Evolutionary conservation across 2,888 invertebrate genomes (phyloP).

Genomic region (Aleiodes alternator): DNA sequence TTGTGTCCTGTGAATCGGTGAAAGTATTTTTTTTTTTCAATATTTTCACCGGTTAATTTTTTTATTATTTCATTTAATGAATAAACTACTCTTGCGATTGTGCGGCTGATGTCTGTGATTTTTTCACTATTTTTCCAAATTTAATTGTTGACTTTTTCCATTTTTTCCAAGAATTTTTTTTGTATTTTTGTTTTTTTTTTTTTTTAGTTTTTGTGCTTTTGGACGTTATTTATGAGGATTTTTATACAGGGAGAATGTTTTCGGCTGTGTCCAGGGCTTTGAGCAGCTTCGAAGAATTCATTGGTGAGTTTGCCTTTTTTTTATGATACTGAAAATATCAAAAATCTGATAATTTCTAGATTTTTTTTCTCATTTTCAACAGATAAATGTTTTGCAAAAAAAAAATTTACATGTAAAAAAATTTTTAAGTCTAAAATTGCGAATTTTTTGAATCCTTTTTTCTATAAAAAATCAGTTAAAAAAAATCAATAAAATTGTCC

Average conservation of each 20-base stretch:
- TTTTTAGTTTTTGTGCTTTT: not conserved
- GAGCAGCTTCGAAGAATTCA: conserved; percentile 61
- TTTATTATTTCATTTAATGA: not conserved
- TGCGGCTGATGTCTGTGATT: not conserved
- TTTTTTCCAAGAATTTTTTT: not conserved
- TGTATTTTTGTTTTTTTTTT: not conserved
- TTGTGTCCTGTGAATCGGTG: conserved; percentile 13
- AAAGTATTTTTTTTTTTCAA: conserved; percentile 6
- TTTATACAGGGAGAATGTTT: conserved; percentile 28
- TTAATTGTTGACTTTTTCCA: not conserved
- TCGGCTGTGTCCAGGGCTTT: conserved; percentile 47
- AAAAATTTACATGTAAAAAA: too few species aligned
- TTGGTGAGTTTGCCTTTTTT: conserved; percentile 61
- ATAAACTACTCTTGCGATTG: not conserved
- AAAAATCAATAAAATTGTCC: too few species aligned
- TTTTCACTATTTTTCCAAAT: not conserved
- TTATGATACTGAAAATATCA: not conserved
- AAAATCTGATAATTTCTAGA: too few species aligned
- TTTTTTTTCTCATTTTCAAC: too few species aligned
- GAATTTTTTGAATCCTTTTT: not conserved
- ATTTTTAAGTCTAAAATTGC: too few species aligned
- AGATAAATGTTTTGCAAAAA: too few species aligned
- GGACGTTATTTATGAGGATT: conserved; percentile 14
- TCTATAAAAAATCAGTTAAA: not conserved
- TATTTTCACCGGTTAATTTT: not conserved